A percentile compares a stretch with the other conserved stretches of the same genome.
These are phyloP conservation scores for Hyles vespertilio DNA, from an alignment of 1,140 invertebrate species.

Conservation along the genomic window DNA sequence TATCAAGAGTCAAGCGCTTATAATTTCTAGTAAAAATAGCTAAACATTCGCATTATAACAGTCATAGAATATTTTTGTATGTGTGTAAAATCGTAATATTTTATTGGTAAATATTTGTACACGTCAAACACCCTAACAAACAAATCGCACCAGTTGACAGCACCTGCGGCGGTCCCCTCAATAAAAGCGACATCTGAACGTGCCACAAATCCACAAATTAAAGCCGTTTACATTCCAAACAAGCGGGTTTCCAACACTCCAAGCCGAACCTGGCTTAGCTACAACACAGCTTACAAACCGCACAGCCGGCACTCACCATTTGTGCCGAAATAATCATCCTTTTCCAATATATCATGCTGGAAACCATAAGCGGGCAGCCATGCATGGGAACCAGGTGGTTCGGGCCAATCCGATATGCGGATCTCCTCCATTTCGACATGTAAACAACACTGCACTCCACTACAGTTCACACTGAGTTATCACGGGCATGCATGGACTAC, in stretches of 20 bases:
- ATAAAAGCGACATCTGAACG: background rate
- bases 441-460: conserved; percentile 70
- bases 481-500: conserved; percentile 70
- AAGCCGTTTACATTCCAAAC: conserved; percentile 21
- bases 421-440: conserved; percentile 77
- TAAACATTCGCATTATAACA: no score
- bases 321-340: conserved; percentile 77
- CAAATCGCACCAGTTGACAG: no score
- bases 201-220: conserved; percentile 15
- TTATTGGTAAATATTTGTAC: no score
- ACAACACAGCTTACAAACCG: conserved; percentile 13
- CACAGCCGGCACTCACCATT: conserved; percentile 69
- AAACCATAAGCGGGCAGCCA: conserved; percentile 82
- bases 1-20: no score
- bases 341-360: conserved; percentile 78
- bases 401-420: conserved; percentile 80
- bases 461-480: conserved; percentile 49
- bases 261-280: conserved; percentile 1
- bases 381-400: conserved; percentile 78
- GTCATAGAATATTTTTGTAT: no score
- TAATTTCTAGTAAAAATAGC: no score
- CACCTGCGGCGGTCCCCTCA: no score
- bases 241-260: conserved; percentile 15
- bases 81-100: no score
- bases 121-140: no score